Percentiles rank a stretch among this genome's conserved stretches.
Evolutionary conservation across 2,113 vertebrate species (phyloP).

Genomic region (Syngnathus floridae): DNA sequence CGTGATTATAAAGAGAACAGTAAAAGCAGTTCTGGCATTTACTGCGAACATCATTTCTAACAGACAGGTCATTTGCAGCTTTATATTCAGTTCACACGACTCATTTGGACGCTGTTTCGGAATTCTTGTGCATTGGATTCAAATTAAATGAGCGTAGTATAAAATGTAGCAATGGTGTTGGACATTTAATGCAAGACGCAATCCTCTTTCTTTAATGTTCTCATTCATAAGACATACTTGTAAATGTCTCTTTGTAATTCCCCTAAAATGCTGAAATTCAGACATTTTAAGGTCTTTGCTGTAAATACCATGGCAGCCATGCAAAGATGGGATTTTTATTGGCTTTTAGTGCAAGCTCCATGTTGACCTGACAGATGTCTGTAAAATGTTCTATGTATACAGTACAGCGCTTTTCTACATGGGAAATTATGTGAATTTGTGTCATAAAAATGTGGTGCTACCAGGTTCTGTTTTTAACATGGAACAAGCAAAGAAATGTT

Average conservation of each 20-base stretch:
- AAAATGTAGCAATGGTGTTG: constrained; percentile 28
- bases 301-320: constrained; percentile 21
- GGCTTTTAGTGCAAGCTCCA: constrained; percentile 15
- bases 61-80: constrained; percentile 47
- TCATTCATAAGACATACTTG: neutral
- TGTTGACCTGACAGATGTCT: constrained; percentile 11
- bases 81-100: constrained; percentile 21
- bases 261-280: constrained; percentile 14
- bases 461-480: neutral
- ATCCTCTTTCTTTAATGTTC: constrained; percentile 9
- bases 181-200: constrained; percentile 18
- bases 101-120: constrained; percentile 37
- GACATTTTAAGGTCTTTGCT: constrained; percentile 20
- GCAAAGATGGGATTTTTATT: constrained; percentile 1
- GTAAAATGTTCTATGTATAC: neutral
- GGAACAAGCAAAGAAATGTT: neutral
- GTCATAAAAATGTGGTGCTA: too few relatives aligned
- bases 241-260: constrained; percentile 9
- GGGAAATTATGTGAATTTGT: neutral
- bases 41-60: constrained; percentile 46
- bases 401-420: neutral
- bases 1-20: constrained; percentile 41
- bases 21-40: constrained; percentile 51
- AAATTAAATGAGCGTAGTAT: constrained; percentile 39
- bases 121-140: constrained; percentile 38